Evolutionary conservation across 2,888 invertebrate species (phyloP).

Genomic region (Drosophila neutralis): DNA sequence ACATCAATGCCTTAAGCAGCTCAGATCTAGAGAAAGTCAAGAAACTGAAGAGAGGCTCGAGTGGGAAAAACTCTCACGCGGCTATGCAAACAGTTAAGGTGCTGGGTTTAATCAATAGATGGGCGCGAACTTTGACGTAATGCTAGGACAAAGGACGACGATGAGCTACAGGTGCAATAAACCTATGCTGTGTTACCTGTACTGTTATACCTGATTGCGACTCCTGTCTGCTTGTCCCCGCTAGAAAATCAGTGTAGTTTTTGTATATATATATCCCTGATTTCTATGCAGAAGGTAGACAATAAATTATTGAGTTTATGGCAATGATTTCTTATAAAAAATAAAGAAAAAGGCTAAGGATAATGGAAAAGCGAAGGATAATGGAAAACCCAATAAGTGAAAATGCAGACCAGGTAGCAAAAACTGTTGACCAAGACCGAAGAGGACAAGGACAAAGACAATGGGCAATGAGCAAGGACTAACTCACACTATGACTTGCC

Average conservation of each 20-base stretch:
- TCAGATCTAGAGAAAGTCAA: constrained; percentile 50
- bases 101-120: constrained; percentile 34
- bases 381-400: constrained; percentile 70
- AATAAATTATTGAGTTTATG: constrained; percentile 73
- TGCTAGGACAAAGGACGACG: constrained; percentile 17
- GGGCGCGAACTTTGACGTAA: constrained; percentile 65
- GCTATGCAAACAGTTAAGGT: constrained; percentile 47
- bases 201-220: constrained; percentile 29
- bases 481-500: constrained; percentile 56
- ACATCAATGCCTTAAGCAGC: constrained; percentile 54
- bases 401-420: constrained; percentile 35
- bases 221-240: neutral
- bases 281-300: constrained; percentile 67
- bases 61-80: constrained; percentile 41
- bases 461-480: constrained; percentile 13
- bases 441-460: constrained; percentile 30
- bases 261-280: constrained; percentile 28
- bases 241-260: constrained; percentile 36
- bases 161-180: constrained; percentile 61
- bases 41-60: constrained; percentile 18
- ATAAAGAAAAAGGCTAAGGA: neutral
- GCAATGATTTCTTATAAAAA: constrained; percentile 57
- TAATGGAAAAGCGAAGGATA: constrained; percentile 51
- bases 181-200: constrained; percentile 35
- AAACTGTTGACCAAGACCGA: constrained; percentile 51